phyloP scores from a whole-genome alignment of 2,113 vertebrate genomes.

The Peucedramus taeniatus region DNA sequence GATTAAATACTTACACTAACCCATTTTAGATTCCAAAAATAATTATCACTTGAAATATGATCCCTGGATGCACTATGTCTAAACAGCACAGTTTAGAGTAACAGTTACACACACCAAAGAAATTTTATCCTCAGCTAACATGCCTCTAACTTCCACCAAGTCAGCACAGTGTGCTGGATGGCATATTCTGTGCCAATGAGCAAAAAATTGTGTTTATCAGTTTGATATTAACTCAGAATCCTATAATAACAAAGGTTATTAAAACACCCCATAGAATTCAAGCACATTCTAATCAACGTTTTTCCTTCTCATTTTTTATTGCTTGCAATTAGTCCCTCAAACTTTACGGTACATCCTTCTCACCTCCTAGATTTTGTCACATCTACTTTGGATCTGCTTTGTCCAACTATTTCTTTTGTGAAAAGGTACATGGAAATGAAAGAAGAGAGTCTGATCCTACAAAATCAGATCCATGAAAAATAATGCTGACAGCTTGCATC shows the following conservation, averaged over 20 bases:
- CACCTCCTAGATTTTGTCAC: not conserved
- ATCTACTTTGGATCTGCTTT: not conserved
- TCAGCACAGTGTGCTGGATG: not conserved
- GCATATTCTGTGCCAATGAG: not conserved
- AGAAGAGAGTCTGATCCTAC: not conserved
- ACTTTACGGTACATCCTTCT: not conserved
- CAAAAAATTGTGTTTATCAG: not conserved
- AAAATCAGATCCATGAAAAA: not conserved
- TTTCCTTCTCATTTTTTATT: not conserved
- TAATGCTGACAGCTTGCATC: not conserved
- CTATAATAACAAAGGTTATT: not conserved
- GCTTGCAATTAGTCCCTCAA: not conserved
- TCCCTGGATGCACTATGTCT: not conserved
- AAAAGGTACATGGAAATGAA: conserved; percentile 10
- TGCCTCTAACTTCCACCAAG: not conserved
- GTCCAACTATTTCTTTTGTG: not conserved
- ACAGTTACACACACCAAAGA: not conserved
- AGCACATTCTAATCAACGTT: not conserved
- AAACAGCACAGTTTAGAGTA: not conserved
- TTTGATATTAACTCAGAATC: not conserved
- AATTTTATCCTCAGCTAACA: not conserved
- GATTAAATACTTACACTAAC: not conserved
- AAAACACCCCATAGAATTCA: not conserved
- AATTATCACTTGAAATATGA: not conserved
- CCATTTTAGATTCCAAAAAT: not conserved